Conservation (phyloP, 2,888 invertebrate species). For the Artemia sp. region DNA sequence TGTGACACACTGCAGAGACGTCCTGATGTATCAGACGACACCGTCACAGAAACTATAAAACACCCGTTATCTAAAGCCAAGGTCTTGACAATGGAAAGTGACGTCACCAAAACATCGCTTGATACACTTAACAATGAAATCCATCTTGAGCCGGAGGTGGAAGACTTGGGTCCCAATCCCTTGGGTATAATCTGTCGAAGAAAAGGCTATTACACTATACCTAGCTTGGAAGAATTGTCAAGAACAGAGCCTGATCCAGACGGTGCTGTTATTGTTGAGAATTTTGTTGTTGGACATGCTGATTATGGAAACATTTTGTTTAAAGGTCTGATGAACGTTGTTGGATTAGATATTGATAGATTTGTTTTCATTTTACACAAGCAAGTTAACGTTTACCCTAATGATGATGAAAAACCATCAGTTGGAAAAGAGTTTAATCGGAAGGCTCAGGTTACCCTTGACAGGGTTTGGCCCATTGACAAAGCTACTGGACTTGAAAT, state of each 20-base stretch:
- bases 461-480: slow-evolving; percentile 83
- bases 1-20: background rate
- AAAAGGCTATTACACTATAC: slow-evolving; percentile 74
- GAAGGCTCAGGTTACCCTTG: slow-evolving; percentile 66
- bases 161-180: slow-evolving; percentile 40
- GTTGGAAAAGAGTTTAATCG: slow-evolving; percentile 74
- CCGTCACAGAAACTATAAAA: background rate
- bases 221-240: slow-evolving; percentile 59
- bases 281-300: slow-evolving; percentile 69
- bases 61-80: background rate
- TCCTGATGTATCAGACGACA: background rate
- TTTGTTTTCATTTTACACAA: slow-evolving; percentile 80
- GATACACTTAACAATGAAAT: slow-evolving; percentile 20
- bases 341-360: slow-evolving; percentile 67
- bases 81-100: too few species aligned
- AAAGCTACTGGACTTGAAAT: slow-evolving; percentile 61
- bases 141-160: slow-evolving; percentile 27
- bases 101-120: too few species aligned
- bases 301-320: slow-evolving; percentile 82
- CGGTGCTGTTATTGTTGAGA: slow-evolving; percentile 62
- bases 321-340: slow-evolving; percentile 63
- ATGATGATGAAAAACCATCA: slow-evolving; percentile 71
- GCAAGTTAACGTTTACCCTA: slow-evolving; percentile 84
- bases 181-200: slow-evolving; percentile 58
- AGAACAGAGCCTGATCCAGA: slow-evolving; percentile 47